A percentile compares a stretch with the other conserved stretches of the same genome.
Evolutionary conservation across 2,888 invertebrate genomes (phyloP).

Genomic region (Poecilobothrus nobilitatus): DNA sequence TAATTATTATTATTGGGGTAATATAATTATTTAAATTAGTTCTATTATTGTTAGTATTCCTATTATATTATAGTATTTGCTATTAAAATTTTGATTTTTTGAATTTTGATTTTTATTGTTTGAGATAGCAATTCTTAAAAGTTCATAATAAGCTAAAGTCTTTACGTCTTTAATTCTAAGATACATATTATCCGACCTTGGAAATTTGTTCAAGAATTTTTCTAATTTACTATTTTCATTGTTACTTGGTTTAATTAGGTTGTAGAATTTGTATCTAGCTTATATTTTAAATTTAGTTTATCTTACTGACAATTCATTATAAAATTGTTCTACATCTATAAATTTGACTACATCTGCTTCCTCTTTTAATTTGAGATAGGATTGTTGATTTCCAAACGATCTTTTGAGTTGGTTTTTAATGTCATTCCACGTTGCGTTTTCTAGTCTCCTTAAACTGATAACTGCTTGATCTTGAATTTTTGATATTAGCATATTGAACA

Average conservation of each 20-base stretch:
- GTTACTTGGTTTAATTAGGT: too few relatives aligned
- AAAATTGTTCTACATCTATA: slow-evolving; percentile 11
- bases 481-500: background rate
- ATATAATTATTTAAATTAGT: background rate
- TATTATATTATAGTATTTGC: too few relatives aligned
- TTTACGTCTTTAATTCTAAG: slow-evolving; percentile 10
- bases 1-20: background rate
- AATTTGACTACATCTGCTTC: slow-evolving; percentile 11
- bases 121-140: slow-evolving; percentile 8
- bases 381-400: slow-evolving; percentile 8
- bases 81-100: too few relatives aligned
- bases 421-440: background rate
- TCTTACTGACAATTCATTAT: too few relatives aligned
- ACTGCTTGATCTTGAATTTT: slow-evolving; percentile 11
- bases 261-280: background rate
- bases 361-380: slow-evolving; percentile 12
- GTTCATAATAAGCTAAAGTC: background rate
- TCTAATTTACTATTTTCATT: slow-evolving; percentile 11
- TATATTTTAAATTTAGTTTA: slow-evolving; percentile 14
- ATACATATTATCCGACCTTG: too few relatives aligned
- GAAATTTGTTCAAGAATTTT: slow-evolving; percentile 11
- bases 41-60: background rate
- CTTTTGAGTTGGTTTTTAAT: slow-evolving; percentile 4
- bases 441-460: background rate
- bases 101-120: too few relatives aligned